phyloP scores from a whole-genome alignment of 2,888 invertebrate genomes.

The Lycocerus yunnanus region DNA sequence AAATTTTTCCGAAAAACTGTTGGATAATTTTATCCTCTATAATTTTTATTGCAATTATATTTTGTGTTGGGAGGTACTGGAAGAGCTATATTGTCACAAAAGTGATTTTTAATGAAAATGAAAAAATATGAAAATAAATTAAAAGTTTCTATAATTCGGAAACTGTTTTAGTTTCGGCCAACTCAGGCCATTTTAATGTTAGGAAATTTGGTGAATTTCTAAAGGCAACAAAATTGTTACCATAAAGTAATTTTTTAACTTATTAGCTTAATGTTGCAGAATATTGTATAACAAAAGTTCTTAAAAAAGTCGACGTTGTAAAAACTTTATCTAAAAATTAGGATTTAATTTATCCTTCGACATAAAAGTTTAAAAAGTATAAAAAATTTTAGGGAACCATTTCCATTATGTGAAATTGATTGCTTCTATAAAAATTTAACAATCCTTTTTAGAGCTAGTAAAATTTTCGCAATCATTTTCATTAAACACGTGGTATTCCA shows the following conservation, averaged over 20 bases:
- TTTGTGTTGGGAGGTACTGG: no score
- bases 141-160: neutral
- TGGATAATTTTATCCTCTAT: no score
- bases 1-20: no score
- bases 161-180: neutral
- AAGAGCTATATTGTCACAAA: no score
- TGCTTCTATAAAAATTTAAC: neutral
- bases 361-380: neutral
- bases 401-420: neutral
- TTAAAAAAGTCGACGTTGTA: neutral
- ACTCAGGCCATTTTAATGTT: neutral
- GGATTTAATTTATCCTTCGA: neutral
- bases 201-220: neutral
- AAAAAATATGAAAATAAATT: no score
- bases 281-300: neutral
- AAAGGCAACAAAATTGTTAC: neutral
- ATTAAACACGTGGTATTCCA: neutral
- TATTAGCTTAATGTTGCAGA: neutral
- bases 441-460: neutral
- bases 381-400: neutral
- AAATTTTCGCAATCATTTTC: neutral
- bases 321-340: neutral
- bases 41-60: no score
- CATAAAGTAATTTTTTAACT: neutral
- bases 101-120: no score